Evolutionary conservation across 2,888 invertebrate genomes (phyloP).

Genomic region (Lasiommata megera): DNA sequence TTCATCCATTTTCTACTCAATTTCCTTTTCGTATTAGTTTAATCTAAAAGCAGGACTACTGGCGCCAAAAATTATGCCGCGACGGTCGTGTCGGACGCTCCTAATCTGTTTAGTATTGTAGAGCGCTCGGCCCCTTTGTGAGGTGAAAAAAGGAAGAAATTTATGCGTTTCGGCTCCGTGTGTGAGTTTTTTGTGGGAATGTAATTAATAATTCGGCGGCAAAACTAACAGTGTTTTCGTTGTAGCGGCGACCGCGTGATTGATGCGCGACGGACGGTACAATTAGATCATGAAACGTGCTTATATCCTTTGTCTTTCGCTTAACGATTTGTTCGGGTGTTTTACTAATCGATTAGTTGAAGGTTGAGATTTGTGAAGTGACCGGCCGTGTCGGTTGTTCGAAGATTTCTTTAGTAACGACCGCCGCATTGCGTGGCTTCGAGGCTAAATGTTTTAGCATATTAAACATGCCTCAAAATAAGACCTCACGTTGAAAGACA

Average conservation of each 20-base stretch:
- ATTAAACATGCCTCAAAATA: no score
- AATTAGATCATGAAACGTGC: slow-evolving; percentile 49
- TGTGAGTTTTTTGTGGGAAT: slow-evolving; percentile 79
- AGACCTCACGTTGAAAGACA: no score
- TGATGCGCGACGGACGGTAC: slow-evolving; percentile 56
- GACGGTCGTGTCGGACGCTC: slow-evolving; percentile 73
- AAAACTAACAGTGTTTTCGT: slow-evolving; percentile 83
- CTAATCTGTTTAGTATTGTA: slow-evolving; percentile 78
- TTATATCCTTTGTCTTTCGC: slow-evolving; percentile 16
- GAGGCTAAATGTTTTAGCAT: no score
- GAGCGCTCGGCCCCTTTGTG: slow-evolving; percentile 74
- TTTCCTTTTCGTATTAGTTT: slow-evolving; percentile 82
- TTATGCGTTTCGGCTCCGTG: slow-evolving; percentile 80
- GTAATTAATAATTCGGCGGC: slow-evolving; percentile 83
- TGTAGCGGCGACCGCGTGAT: slow-evolving; percentile 66
- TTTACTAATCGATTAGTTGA: neutral
- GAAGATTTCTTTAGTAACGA: neutral
- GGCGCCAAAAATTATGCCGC: slow-evolving; percentile 81
- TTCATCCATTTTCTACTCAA: slow-evolving; percentile 79
- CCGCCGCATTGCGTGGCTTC: no score
- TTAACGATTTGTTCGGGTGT: slow-evolving; percentile 6
- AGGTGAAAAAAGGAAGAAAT: slow-evolving; percentile 79
- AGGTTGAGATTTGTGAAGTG: neutral
- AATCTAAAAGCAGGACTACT: slow-evolving; percentile 79
- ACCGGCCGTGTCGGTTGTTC: neutral